Base-by-base conservation (phyloP, 1,140 invertebrate species). In the Drosophila murphyi region DNA sequence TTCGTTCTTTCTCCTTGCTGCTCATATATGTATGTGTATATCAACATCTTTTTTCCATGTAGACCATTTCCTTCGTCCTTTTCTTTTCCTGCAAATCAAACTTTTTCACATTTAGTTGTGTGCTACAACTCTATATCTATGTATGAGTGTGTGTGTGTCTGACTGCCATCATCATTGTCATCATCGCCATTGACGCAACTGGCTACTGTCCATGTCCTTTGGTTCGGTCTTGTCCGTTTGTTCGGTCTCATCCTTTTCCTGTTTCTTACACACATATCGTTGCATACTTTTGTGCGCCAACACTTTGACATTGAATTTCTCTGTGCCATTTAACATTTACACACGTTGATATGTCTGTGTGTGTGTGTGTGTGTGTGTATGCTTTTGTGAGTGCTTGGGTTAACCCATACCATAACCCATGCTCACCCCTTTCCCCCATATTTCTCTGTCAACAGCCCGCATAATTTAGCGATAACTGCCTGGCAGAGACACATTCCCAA, bases 301-400 rank as follows among this genome's bases (percentile, higher is more conserved):
- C 69, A 61, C 78, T 74, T 80, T 80, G 75, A 78, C 78, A 78
- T 80, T 80, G 75, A 78, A 80, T 80, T 80, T 80, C 69, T 77
- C 64, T 72, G 70, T 77, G 75, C 48, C 75, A 77, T 80, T 74
- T 69, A 80, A 55, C 63, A 72, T 43, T 61, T 12, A 39, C 41
- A 20, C 20, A 20, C 20, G 20, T 43, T 72, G 12, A 5, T 32
- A 35, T 59, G 10, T 65, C 31, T 57, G 45, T 7, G 35, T 56
- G 51, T 52, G 62, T 60, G 48, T 68, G 72, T 37, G 57, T 47
- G 8, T 37, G 41, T 37, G 10, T 43, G 62, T 63, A 47, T 64
- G 32, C 35, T 78, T 73, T 60, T 69, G 76, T 69, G 54, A 64
- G 54, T 65, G 41, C 65, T 57, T 51, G 71, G 39, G 45, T 20